phyloP scores from a whole-genome alignment of 2,113 vertebrate genomes.

The Rhea americana region DNA sequence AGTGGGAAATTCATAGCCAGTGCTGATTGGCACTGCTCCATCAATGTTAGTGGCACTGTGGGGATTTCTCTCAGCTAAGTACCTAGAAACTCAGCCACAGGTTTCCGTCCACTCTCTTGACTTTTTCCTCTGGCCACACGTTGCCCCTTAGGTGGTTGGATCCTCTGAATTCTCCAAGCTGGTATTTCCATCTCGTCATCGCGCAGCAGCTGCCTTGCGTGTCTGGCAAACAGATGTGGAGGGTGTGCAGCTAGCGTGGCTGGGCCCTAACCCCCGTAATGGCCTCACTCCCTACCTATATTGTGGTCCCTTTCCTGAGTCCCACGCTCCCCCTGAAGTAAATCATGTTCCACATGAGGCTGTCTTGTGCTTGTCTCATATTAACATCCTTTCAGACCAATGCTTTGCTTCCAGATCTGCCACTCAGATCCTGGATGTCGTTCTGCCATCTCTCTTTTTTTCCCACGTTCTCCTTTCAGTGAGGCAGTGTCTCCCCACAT shows the following conservation, averaged over 20 bases:
- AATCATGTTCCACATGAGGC: background rate
- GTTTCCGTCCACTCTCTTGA: background rate
- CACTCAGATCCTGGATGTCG: background rate
- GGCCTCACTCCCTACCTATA: background rate
- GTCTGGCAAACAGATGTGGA: fast-evolving
- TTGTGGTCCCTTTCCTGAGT: background rate
- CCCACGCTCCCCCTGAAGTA: background rate
- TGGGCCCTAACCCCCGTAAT: background rate
- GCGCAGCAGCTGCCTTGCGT: background rate
- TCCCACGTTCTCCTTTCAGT: background rate
- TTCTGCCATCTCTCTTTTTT: background rate
- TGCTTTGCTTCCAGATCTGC: background rate
- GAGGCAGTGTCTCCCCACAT: background rate
- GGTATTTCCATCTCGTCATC: background rate
- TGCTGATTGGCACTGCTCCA: background rate
- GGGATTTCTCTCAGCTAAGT: background rate
- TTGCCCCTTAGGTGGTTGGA: fast-evolving
- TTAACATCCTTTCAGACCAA: background rate
- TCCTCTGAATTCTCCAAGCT: background rate
- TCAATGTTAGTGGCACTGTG: fast-evolving
- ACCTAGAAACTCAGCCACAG: background rate
- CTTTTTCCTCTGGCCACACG: fast-evolving
- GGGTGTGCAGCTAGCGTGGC: background rate
- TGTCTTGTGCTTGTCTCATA: background rate
- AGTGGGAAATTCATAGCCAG: background rate